Conservation (phyloP, 2,888 invertebrate genomes). For the Platerodrilus igneus region DNA sequence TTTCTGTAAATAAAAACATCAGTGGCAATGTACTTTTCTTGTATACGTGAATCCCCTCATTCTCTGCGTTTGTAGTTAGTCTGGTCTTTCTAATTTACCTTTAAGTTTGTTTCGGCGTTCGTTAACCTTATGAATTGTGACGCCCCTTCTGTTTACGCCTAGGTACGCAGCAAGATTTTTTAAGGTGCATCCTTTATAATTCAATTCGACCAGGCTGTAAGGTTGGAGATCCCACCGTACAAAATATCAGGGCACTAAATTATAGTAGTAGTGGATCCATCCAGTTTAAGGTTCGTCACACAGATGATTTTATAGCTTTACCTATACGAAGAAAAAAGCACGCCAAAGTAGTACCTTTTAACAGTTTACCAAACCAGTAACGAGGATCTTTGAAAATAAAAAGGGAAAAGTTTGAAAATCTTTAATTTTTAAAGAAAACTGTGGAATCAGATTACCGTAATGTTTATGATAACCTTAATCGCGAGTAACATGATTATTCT, state of each 20-base stretch:
- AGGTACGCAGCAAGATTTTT: too few relatives aligned
- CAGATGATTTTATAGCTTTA: background rate
- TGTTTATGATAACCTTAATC: conserved; percentile 1
- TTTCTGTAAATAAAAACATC: too few relatives aligned
- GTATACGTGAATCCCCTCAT: too few relatives aligned
- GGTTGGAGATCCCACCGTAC: background rate
- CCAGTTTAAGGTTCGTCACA: background rate
- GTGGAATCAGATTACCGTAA: background rate
- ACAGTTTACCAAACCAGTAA: too few relatives aligned
- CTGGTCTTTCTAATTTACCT: too few relatives aligned
- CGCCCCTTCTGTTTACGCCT: too few relatives aligned
- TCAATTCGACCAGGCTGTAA: conserved; percentile 1
- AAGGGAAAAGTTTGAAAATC: background rate
- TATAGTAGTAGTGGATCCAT: background rate
- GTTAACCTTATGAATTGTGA: too few relatives aligned
- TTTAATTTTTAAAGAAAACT: background rate
- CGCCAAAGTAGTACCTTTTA: background rate
- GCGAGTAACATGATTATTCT: too few relatives aligned
- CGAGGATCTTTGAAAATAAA: conserved; percentile 3
- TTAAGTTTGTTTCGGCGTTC: too few relatives aligned
- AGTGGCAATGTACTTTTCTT: too few relatives aligned
- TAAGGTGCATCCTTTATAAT: background rate
- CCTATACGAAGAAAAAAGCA: too few relatives aligned
- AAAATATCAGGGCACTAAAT: conserved; percentile 1
- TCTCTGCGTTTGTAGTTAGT: too few relatives aligned